Base-by-base conservation (phyloP, 2,888 invertebrate genomes). In the Ormia ochracea region DNA sequence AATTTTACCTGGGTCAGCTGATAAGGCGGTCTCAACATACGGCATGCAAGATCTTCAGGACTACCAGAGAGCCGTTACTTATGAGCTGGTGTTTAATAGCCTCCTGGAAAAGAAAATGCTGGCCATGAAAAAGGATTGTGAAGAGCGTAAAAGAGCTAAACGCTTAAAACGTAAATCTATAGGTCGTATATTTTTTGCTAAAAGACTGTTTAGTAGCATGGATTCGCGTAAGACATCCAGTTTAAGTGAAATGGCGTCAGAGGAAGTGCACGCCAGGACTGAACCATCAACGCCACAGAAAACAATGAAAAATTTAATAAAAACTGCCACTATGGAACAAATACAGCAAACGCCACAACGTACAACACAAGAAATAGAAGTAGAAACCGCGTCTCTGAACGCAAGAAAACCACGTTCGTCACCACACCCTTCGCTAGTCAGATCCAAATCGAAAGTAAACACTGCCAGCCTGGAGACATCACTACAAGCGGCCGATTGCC, bases 1-100 rank as follows among this genome's bases (percentile, higher is more conserved):
- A 17, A 10, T 28, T 4, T 23, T 38, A 65, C 2, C 6, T 23
- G 69, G 48, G 75, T 76, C 59, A n/a, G 68, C 86, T 59, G 90
- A 90, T 82, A 90, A 90, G 83, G 87, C 90, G 17, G 90, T 90
- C 52, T 89, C 89, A 81, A 90, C 90, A 23, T 89, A 87, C 74
- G 90, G 90, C 75, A 80, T 80, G 28, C 48, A 70, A 19, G 85
- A 87, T n/a, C 79, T 87, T 75, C 84, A 87, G 52, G 89, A 90
- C 77, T 84, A 88, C 79, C 87, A 88, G 78, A 85, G 88, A 14
- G 88, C 89, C n/a, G 85, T 89, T 19, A 89, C 89, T 74, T 90
- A 90, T 65, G 90, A 90, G 81, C 87, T 89, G 10, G 87, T 90
- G n/a, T 90, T 90, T 70, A 87, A 86, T 78, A 86, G 88, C 17